Percentiles rank a stretch among this genome's conserved stretches.
These are phyloP conservation scores for Aphelinus atriplicis DNA, from an alignment of 1,140 invertebrate genomes.

Conservation along the genomic window DNA sequence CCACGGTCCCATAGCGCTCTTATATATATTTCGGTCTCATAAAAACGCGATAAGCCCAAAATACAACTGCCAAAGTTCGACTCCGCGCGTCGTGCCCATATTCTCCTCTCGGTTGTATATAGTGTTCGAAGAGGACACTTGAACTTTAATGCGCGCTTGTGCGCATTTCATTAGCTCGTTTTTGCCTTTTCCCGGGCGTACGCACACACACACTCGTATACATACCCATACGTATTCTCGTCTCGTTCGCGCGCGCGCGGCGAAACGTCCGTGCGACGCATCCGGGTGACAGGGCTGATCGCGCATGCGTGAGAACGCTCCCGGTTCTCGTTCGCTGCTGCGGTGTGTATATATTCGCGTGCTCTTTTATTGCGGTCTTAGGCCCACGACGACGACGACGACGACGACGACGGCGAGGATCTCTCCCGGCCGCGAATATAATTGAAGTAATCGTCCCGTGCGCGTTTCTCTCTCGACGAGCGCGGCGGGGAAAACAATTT, in stretches of 20 bases:
- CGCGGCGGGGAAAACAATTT: not conserved
- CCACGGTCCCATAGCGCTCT: no score
- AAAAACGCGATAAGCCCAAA: no score
- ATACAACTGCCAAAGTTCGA: no score
- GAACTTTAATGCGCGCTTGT: slow-evolving; percentile 17
- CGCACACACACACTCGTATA: not conserved
- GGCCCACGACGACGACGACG: no score
- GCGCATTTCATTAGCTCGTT: not conserved
- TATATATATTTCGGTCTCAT: no score
- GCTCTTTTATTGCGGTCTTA: no score
- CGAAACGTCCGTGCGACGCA: not conserved
- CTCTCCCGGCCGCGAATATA: not conserved
- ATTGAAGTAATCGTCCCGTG: slow-evolving; percentile 3
- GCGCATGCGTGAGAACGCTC: no score
- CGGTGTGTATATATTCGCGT: no score
- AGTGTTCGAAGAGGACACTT: not conserved
- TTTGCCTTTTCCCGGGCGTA: not conserved
- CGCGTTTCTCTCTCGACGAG: not conserved
- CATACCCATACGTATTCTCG: not conserved
- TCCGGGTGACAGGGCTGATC: not conserved
- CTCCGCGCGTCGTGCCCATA: not conserved
- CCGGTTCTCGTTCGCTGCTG: no score
- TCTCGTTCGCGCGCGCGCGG: not conserved
- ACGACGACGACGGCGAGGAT: no score
- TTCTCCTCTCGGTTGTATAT: not conserved